These are phyloP conservation scores for Tretioscincus oriximinensis DNA, from an alignment of 2,113 vertebrate genomes.

Conservation along the genomic window DNA sequence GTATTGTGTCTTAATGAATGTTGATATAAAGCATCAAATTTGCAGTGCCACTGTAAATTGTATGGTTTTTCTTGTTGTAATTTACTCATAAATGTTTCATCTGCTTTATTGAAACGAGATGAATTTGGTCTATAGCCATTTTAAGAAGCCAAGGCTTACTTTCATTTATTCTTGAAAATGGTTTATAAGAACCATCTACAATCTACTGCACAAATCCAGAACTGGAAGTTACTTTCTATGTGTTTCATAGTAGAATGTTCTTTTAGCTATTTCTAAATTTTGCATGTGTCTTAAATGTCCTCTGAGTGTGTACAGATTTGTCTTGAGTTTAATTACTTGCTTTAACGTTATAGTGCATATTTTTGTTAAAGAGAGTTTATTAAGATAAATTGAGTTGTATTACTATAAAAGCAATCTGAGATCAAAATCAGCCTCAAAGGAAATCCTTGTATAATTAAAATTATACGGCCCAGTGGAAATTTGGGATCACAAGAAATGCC, in stretches of 20 bases:
- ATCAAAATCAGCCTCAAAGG: conserved; percentile 37
- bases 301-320: conserved; percentile 18
- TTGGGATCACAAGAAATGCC: conserved; percentile 11
- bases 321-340: conserved; percentile 28
- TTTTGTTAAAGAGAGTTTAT: conserved; percentile 55
- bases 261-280: conserved; percentile 14
- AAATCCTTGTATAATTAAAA: conserved; percentile 22
- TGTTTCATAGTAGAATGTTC: conserved; percentile 24
- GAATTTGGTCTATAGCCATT: conserved; percentile 25
- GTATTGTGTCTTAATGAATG: background rate
- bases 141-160: background rate
- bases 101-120: conserved; percentile 19
- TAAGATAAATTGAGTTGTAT: conserved; percentile 61
- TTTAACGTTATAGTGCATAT: conserved; percentile 29
- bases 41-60: background rate
- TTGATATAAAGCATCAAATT: background rate
- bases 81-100: conserved; percentile 12
- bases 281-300: conserved; percentile 33
- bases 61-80: conserved; percentile 1
- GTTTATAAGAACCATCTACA: conserved; percentile 27
- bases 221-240: background rate
- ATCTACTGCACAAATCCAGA: conserved; percentile 19
- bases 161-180: conserved; percentile 29
- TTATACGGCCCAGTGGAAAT: conserved; percentile 45
- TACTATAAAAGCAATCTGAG: conserved; percentile 41